Evolutionary conservation across 2,797 vertebrate genomes (phyloP), one percentile per base, ranked within the genome.

Genomic region (Nasua narica): DNA sequence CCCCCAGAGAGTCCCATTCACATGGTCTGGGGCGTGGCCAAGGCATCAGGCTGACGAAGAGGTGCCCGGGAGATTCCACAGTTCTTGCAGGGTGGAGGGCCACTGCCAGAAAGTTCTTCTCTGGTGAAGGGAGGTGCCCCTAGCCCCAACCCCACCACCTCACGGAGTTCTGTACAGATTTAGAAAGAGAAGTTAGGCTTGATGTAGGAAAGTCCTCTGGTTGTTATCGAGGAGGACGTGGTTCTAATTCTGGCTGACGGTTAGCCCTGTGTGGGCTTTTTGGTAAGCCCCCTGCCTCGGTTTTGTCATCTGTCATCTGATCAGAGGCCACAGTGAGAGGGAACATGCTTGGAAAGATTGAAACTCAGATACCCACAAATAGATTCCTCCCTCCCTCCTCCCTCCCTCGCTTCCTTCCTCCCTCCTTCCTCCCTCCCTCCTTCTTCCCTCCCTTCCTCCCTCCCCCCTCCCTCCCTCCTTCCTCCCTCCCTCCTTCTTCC

Each of bases 281-380:
- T 25, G n/a, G 50, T 37, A 62, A 94, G 9, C n/a, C 9, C 77
- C 50, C 18, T 40, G 35, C 18, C 13, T 90, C 32, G 21, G 23
- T 74, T 65, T 88, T 15, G 43, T 74, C 60, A 46, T 65, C 76
- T 62, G 29, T 92, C 40, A 58, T 37, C 32, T 12, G 69, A 35
- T 29, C 84, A 7, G 40, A 23, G 2, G 7, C 7, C 3, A 72
- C 56, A n/a, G 12, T 67, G 91, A 25, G 54, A 35, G 21, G 15
- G 52, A 35, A 16, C 2, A 10, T 2, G 37, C 54, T 56, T 50
- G 50, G 16, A 65, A 88, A 52, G 37, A 25, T 4, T 56, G 81
- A 40, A 40, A n/a, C 15, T 0, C 1, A 8, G 40, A 19, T 1
- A 5, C 9, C 18, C 46, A 2, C 5, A 54, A 21, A 3, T 0